Evolutionary conservation across 2,797 vertebrate genomes (phyloP), one percentile per base, ranked within the genome.

Genomic region (Platalea minor): DNA sequence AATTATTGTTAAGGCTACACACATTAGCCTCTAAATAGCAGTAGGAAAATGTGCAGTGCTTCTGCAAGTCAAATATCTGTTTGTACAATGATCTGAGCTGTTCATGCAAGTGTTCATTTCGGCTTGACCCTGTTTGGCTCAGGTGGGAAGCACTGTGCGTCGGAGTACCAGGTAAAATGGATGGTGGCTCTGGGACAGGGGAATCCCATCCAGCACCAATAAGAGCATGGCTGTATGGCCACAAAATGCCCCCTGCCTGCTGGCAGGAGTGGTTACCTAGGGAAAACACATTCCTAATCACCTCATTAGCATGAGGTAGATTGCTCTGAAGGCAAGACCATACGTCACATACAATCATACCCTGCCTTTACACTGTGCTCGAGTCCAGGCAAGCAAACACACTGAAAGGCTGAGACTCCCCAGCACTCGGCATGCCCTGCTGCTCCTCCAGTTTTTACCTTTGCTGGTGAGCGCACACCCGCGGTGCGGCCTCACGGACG

Each of bases 1-100:
- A 91, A 95, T 93, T 93, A 77, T 90, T 95, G 89, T 91, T 93
- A 92, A 77, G 86, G 90, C 92, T 85, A 79, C 84, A 85, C 53
- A 80, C 72, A 65, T 91, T 69, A 92, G 56, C 48, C 77, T 95
- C 74, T 85, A 83, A 93, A 93, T 5, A 93, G 90, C 80, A 85
- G 72, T 26, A 85, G 64, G 37, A 93, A 96, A 95, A 92, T 10
- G 37, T 35, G 67, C 59, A 63, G 41, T 39, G 70, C 80, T 93
- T 72, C 80, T 79, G 60, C 70, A 93, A 28, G 74, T 70, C 77
- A 53, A 85, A 48, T 89, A 57, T 33, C 63, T 77, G 37, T 54
- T 91, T 91, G 83, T 87, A 87, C 63, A 74, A 56, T 63, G 70
- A 88, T 64, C 67, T 64, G 63, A 96, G 79, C 56, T 77, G 77